Evolutionary conservation across 2,888 invertebrate species (phyloP).

Genomic region (Eumerus sabulonum): DNA sequence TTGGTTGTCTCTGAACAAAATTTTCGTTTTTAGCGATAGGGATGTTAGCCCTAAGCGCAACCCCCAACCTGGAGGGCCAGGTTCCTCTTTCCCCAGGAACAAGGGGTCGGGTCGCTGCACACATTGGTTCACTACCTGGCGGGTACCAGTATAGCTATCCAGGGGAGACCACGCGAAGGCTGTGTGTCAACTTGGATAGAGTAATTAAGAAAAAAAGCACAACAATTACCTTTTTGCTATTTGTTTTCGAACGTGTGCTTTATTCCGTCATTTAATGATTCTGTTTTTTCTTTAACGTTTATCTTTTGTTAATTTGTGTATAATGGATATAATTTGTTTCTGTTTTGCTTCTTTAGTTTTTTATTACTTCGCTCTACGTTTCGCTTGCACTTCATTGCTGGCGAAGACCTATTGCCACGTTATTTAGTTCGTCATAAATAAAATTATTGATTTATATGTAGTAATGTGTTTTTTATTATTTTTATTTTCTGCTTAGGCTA

Average conservation of each 20-base stretch:
- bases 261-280: slow-evolving; percentile 75
- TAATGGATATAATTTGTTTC: slow-evolving; percentile 68
- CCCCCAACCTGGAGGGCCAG: too few relatives aligned
- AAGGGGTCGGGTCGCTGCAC: too few relatives aligned
- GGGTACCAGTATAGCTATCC: too few relatives aligned
- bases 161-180: too few relatives aligned
- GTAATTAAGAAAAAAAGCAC: too few relatives aligned
- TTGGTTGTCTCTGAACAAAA: too few relatives aligned
- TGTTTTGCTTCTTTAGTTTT: slow-evolving; percentile 44
- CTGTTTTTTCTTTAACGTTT: slow-evolving; percentile 45
- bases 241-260: slow-evolving; percentile 78
- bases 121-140: too few relatives aligned
- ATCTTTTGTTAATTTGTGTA: slow-evolving; percentile 64
- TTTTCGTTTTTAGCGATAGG: too few relatives aligned
- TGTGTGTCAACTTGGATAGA: too few relatives aligned
- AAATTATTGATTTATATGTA: slow-evolving; percentile 61
- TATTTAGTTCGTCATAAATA: slow-evolving; percentile 63
- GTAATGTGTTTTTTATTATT: slow-evolving; percentile 62
- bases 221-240: slow-evolving; percentile 47
- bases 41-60: too few relatives aligned
- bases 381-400: neutral
- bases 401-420: slow-evolving; percentile 63
- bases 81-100: too few relatives aligned
- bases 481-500: slow-evolving; percentile 64
- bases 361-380: too few relatives aligned